phyloP scores from a whole-genome alignment of 1,140 invertebrate species.

The Lepidurus arcticus region DNA sequence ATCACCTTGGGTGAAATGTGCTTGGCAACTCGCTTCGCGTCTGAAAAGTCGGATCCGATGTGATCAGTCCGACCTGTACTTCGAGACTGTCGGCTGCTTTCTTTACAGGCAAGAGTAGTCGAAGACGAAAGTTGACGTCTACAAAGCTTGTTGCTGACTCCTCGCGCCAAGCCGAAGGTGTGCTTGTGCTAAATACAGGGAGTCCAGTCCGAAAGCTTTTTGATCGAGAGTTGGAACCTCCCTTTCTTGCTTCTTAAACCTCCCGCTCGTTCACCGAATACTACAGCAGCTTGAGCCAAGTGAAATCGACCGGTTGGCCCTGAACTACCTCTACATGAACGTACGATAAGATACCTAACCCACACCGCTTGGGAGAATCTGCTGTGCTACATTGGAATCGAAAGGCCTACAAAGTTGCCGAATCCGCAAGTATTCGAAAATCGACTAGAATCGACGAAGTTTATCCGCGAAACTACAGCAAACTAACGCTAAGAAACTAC shows the following conservation, averaged over 20 bases:
- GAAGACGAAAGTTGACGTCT: background rate
- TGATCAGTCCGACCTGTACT: background rate
- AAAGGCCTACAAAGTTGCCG: background rate
- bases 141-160: background rate
- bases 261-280: constrained; percentile 1
- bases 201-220: background rate
- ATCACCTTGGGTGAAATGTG: no score
- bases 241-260: background rate
- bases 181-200: background rate
- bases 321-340: constrained; percentile 1
- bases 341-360: constrained; percentile 9
- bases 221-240: background rate
- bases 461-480: no score
- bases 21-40: background rate
- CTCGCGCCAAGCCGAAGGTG: constrained; percentile 1
- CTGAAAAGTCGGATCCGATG: background rate
- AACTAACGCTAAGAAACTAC: no score
- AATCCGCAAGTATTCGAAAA: background rate
- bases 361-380: background rate
- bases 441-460: background rate
- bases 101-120: background rate
- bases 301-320: constrained; percentile 17
- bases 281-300: background rate
- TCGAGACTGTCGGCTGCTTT: background rate
- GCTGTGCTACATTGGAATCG: background rate